Evolutionary conservation across 2,797 vertebrate genomes (phyloP).

Genomic region (Uromys caudimaculatus): DNA sequence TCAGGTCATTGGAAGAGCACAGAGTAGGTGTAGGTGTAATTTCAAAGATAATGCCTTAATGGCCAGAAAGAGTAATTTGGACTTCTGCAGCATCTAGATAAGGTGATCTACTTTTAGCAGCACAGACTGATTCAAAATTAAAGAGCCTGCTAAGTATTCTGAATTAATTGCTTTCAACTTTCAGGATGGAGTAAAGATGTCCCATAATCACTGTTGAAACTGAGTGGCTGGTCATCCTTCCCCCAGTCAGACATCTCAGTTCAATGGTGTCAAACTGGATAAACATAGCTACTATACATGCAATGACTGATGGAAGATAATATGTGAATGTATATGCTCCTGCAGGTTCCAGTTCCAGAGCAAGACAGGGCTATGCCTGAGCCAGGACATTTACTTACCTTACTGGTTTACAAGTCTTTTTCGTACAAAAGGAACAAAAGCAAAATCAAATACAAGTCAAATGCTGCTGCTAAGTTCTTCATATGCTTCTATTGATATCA

Average conservation of each 20-base stretch:
- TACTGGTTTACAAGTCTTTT: not conserved
- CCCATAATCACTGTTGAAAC: constrained; percentile 38
- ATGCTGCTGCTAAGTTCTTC: not conserved
- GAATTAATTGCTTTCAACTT: constrained; percentile 66
- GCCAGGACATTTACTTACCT: not conserved
- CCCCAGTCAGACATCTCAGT: constrained; percentile 2
- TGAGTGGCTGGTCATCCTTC: not conserved
- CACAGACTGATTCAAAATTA: constrained; percentile 57
- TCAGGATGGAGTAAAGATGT: constrained; percentile 52
- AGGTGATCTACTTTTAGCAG: constrained; percentile 58
- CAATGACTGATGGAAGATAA: constrained; percentile 18
- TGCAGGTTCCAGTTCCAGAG: not conserved
- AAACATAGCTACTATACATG: not conserved
- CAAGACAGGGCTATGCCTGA: not conserved
- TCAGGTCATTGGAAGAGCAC: constrained; percentile 55
- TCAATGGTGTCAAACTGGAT: constrained; percentile 31
- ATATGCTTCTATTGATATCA: not conserved
- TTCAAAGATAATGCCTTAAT: constrained; percentile 67
- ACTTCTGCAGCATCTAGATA: constrained; percentile 45
- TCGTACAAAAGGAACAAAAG: not conserved
- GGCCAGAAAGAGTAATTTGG: constrained; percentile 45
- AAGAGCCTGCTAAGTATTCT: constrained; percentile 53
- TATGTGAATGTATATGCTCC: not conserved
- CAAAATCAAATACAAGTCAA: not conserved
- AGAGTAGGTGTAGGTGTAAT: constrained; percentile 48